Conservation (phyloP, 2,797 vertebrate species). For the Thripadectes ignobilis region DNA sequence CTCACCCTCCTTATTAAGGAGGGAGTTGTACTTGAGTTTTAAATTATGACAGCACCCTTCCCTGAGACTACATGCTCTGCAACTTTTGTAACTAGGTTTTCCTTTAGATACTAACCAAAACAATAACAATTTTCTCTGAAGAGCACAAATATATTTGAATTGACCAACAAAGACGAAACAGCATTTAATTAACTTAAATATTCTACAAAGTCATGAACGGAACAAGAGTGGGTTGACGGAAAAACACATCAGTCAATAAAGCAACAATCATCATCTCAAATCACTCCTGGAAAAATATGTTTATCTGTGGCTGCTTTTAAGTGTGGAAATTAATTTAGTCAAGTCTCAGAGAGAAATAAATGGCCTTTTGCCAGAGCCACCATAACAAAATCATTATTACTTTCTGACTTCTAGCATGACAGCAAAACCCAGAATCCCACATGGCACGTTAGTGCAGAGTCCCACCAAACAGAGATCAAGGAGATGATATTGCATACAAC, state of each 20-base stretch:
- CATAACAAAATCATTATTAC: not conserved
- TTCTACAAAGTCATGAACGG: not conserved
- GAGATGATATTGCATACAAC: not conserved
- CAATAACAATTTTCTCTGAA: not conserved
- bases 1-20: not conserved
- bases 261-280: not conserved
- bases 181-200: slow-evolving; percentile 2
- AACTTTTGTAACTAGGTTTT: not conserved
- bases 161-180: slow-evolving; percentile 13
- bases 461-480: not conserved
- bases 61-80: not conserved
- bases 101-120: not conserved
- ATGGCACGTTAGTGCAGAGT: not conserved
- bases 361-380: not conserved
- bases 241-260: slow-evolving; percentile 29
- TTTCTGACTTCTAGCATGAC: not conserved
- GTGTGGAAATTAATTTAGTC: slow-evolving; percentile 9
- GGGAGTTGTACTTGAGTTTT: not conserved
- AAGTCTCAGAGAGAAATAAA: slow-evolving; percentile 8
- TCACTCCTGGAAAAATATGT: slow-evolving; percentile 9
- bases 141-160: not conserved
- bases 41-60: not conserved
- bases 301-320: slow-evolving; percentile 29
- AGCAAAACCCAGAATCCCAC: not conserved
- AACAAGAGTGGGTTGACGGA: not conserved